Conservation (phyloP, 2,888 invertebrate species). For the Drosophila borborema region DNA sequence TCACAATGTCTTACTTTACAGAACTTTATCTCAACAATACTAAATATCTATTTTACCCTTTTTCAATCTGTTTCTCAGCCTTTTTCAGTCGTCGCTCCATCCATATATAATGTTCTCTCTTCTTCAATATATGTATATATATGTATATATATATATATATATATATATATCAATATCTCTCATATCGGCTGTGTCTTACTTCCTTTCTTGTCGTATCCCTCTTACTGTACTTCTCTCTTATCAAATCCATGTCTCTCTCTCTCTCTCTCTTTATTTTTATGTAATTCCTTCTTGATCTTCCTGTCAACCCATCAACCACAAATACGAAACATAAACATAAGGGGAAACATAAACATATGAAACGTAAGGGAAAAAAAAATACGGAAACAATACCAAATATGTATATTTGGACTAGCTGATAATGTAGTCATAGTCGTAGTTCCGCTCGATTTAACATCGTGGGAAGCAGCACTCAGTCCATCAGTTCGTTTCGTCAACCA, state of each 20-base stretch:
- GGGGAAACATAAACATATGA: neutral
- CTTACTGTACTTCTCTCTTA: neutral
- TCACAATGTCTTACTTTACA: too few relatives aligned
- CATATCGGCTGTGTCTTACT: too few relatives aligned
- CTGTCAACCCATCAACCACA: neutral
- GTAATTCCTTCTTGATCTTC: neutral
- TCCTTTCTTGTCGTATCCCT: neutral
- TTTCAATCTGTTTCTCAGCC: too few relatives aligned
- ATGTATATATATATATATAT: too few relatives aligned
- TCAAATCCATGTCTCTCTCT: neutral
- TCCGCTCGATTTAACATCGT: constrained; percentile 50
- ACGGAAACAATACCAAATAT: neutral
- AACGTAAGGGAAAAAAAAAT: neutral
- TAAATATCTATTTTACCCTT: too few relatives aligned
- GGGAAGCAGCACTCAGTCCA: constrained; percentile 31
- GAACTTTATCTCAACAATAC: too few relatives aligned
- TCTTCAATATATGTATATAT: too few relatives aligned
- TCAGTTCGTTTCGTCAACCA: neutral
- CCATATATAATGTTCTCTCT: too few relatives aligned
- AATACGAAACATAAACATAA: neutral
- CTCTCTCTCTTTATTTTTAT: neutral
- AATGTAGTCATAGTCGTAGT: constrained; percentile 21
- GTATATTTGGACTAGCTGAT: constrained; percentile 7
- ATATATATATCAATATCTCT: too few relatives aligned
- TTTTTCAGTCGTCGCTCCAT: too few relatives aligned